These are phyloP conservation scores for Rhagoletis pomonella DNA, from an alignment of 1,140 invertebrate species.

Conservation along the genomic window DNA sequence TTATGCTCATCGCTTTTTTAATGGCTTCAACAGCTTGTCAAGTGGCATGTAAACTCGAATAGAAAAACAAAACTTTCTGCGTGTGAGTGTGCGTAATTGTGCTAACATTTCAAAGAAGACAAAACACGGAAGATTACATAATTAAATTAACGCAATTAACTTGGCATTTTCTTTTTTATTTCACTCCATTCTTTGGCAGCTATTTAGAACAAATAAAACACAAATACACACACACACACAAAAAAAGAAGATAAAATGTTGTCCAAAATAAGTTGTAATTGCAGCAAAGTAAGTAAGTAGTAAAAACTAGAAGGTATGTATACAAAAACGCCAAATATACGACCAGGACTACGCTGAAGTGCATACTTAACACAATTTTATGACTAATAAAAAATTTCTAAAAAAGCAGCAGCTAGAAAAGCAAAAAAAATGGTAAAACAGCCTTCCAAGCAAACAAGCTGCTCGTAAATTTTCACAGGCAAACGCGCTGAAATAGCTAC, in stretches of 20 bases:
- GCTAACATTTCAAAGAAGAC: conserved; percentile 19
- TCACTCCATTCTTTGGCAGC: background rate
- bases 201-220: conserved; percentile 1
- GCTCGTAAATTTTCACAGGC: conserved; percentile 16
- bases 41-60: background rate
- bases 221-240: background rate
- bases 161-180: conserved; percentile 32
- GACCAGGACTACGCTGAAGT: background rate
- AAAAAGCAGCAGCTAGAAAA: conserved; percentile 21
- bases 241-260: background rate
- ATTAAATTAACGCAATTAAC: conserved; percentile 50
- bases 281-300: background rate
- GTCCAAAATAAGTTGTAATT: conserved; percentile 23
- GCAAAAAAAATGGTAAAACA: background rate
- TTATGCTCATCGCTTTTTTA: background rate
- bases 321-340: conserved; percentile 8
- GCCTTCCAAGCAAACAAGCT: background rate
- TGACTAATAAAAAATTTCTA: conserved; percentile 27
- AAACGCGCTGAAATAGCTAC: background rate
- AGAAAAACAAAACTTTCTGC: background rate
- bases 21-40: conserved; percentile 24
- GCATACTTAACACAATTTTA: conserved; percentile 50
- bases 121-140: conserved; percentile 28
- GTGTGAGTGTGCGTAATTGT: background rate
- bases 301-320: background rate